phyloP scores from a whole-genome alignment of 92 coral and sea anemone genomes.

The Zoanthus sansibaricus region DNA sequence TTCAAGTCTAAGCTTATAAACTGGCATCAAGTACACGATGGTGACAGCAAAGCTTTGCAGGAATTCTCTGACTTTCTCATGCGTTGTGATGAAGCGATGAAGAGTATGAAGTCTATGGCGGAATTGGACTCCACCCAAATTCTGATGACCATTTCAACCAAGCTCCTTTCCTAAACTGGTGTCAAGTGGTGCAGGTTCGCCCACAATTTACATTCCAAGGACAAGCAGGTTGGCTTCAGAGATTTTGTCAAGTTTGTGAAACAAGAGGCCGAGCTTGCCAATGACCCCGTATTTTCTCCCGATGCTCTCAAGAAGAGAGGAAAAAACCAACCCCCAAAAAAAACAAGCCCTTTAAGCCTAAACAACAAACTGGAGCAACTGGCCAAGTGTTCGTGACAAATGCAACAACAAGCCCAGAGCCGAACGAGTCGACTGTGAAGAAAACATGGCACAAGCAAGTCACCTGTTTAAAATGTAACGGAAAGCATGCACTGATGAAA shows the following conservation, averaged over 20 bases:
- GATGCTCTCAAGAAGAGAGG: background rate
- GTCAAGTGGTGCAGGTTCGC: conserved; percentile 61
- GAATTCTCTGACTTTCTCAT: conserved; percentile 56
- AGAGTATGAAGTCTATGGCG: conserved; percentile 41
- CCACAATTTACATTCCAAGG: conserved; percentile 35
- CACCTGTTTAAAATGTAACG: too few relatives aligned
- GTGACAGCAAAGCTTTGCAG: conserved; percentile 40
- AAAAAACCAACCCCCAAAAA: background rate
- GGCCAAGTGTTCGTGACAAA: too few relatives aligned
- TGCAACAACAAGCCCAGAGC: too few relatives aligned
- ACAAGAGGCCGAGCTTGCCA: too few relatives aligned
- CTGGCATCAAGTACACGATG: conserved; percentile 74
- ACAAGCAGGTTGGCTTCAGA: conserved; percentile 36
- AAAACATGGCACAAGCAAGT: too few relatives aligned
- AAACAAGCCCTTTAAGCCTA: too few relatives aligned
- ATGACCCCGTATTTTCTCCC: too few relatives aligned
- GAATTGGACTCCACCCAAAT: conserved; percentile 50
- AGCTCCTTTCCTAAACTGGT: conserved; percentile 59
- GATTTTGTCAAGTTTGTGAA: conserved; percentile 44
- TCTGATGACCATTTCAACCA: conserved; percentile 39
- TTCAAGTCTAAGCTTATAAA: conserved; percentile 62
- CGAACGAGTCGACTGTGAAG: too few relatives aligned
- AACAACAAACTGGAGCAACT: too few relatives aligned
- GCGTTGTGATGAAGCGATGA: conserved; percentile 56
- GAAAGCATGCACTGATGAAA: too few relatives aligned